Evolutionary conservation across 2,113 vertebrate genomes (phyloP).

Genomic region (Illadopsis cleaveri): DNA sequence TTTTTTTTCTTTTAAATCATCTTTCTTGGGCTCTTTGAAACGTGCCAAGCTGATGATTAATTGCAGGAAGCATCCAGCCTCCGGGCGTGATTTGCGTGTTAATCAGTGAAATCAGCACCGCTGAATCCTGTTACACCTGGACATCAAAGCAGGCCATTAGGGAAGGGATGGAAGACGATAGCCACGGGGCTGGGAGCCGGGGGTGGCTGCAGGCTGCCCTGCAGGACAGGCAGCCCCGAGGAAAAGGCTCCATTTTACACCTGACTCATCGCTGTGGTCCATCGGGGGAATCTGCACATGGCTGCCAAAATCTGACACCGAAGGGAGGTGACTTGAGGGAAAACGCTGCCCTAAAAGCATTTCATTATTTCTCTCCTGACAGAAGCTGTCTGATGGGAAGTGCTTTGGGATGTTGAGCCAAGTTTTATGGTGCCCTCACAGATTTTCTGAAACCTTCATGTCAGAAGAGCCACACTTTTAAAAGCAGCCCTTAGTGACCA

Average conservation of each 20-base stretch:
- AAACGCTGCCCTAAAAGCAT: not conserved
- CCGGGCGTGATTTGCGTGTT: not conserved
- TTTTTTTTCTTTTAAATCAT: not conserved
- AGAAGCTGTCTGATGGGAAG: not conserved
- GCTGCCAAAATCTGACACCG: not conserved
- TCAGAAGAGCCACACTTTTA: not conserved
- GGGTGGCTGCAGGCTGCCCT: not conserved
- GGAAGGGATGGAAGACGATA: not conserved
- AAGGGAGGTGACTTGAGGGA: not conserved
- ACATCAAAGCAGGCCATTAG: not conserved
- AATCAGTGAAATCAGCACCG: not conserved
- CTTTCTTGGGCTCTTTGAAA: not conserved
- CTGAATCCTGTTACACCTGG: not conserved
- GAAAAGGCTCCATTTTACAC: not conserved
- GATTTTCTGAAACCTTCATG: not conserved
- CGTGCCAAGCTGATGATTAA: not conserved
- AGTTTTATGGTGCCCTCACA: accelerated
- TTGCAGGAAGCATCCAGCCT: not conserved
- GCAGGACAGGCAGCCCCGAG: not conserved
- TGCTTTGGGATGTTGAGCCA: accelerated
- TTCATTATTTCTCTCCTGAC: not conserved
- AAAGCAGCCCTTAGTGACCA: not conserved
- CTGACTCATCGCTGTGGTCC: not conserved
- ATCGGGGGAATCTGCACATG: not conserved
- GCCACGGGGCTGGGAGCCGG: not conserved